phyloP scores from a whole-genome alignment of 2,888 invertebrate genomes.

The Odontocolon sp. region DNA sequence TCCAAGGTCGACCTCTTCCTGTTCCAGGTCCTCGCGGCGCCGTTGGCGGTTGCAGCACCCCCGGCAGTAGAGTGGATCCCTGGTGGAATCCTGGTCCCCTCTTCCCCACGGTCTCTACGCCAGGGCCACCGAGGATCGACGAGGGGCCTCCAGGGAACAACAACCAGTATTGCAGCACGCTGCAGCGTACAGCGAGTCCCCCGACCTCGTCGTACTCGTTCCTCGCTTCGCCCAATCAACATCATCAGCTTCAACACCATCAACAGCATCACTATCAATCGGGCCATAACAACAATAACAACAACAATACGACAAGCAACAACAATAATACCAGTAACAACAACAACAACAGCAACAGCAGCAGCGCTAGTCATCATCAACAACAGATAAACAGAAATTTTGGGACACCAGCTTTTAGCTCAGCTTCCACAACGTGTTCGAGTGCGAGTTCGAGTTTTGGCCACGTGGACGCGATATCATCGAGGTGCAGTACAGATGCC shows the following conservation, averaged over 20 bases:
- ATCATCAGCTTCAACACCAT: conserved; percentile 53
- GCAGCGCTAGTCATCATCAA: conserved; percentile 50
- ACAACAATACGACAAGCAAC: conserved; percentile 55
- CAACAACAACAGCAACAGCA: conserved; percentile 52
- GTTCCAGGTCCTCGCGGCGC: conserved; percentile 79
- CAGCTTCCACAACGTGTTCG: conserved; percentile 62
- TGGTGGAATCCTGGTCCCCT: conserved; percentile 78
- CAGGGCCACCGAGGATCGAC: conserved; percentile 77
- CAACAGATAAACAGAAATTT: conserved; percentile 61
- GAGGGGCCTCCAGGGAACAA: conserved; percentile 75
- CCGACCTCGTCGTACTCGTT: conserved; percentile 50
- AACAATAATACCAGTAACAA: conserved; percentile 46
- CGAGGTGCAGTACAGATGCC: conserved; percentile 68
- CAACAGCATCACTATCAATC: conserved; percentile 51
- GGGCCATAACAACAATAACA: conserved; percentile 39
- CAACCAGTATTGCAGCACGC: conserved; percentile 68
- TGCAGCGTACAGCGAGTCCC: conserved; percentile 60
- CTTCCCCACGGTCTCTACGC: conserved; percentile 74
- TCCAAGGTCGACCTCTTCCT: conserved; percentile 57
- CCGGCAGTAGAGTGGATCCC: conserved; percentile 80
- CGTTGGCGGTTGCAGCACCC: conserved; percentile 80
- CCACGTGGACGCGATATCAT: conserved; percentile 68
- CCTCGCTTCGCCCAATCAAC: conserved; percentile 34
- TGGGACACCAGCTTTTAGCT: conserved; percentile 53
- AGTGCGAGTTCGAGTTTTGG: conserved; percentile 69